Evolutionary conservation across 2,797 vertebrate genomes (phyloP).

Genomic region (Sebastes oblongus): DNA sequence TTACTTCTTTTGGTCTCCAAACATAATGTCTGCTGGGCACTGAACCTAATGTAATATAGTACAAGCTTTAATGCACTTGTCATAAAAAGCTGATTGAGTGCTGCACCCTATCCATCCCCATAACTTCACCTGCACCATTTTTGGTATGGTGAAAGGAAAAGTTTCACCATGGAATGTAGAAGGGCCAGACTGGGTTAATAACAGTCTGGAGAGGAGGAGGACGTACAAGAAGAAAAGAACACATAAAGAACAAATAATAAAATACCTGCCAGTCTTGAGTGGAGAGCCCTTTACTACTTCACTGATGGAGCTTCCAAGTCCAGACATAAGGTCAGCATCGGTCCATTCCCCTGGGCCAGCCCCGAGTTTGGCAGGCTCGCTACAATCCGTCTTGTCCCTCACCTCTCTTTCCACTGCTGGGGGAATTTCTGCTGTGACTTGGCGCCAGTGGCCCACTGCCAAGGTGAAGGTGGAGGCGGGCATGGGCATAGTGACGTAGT

Average conservation of each 20-base stretch:
- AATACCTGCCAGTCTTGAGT: conserved; percentile 76
- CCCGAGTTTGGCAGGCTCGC: conserved; percentile 14
- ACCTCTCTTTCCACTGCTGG: conserved; percentile 26
- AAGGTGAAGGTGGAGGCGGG: conserved; percentile 96
- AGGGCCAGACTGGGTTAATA: conserved; percentile 67
- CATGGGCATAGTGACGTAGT: conserved; percentile 97
- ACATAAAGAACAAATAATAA: conserved; percentile 56
- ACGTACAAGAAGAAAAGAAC: conserved; percentile 44
- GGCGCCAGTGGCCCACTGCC: conserved; percentile 91
- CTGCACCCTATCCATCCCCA: conserved; percentile 47
- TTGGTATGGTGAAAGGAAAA: conserved; percentile 56
- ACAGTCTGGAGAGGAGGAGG: conserved; percentile 53
- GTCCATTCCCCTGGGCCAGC: conserved; percentile 3
- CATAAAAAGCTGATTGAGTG: conserved; percentile 53
- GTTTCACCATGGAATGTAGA: conserved; percentile 54
- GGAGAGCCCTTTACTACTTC: conserved; percentile 47
- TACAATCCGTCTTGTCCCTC: conserved; percentile 17
- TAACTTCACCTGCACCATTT: conserved; percentile 55
- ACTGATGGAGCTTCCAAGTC: conserved; percentile 46
- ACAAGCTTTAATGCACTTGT: conserved; percentile 49
- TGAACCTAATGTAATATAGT: conserved; percentile 18
- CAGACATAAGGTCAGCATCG: conserved; percentile 40
- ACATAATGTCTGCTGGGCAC: conserved; percentile 44
- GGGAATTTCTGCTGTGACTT: conserved; percentile 75
- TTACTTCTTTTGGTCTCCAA: conserved; percentile 42